phyloP scores from a whole-genome alignment of 64 coral and sea anemone genomes.

The Catalaphyllia jardinei region DNA sequence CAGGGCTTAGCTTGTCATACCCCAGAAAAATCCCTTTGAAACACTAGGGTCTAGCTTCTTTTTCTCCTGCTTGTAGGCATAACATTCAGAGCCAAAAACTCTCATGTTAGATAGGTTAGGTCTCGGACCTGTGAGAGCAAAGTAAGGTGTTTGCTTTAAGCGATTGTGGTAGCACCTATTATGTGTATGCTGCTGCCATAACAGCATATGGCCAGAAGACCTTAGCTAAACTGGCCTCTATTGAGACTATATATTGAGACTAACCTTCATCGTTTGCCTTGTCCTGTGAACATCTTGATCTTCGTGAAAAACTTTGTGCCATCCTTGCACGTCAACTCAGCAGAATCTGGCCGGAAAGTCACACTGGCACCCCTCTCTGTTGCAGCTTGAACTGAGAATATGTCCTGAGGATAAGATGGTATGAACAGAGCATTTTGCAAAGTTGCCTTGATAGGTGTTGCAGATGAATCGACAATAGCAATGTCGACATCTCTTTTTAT shows the following conservation, averaged over 20 bases:
- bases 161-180: slow-evolving; percentile 14
- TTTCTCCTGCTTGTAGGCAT: slow-evolving; percentile 1
- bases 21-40: slow-evolving; percentile 42
- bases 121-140: slow-evolving; percentile 6
- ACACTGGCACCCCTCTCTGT: slow-evolving; percentile 61
- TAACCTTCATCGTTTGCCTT: too few relatives aligned
- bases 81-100: slow-evolving; percentile 19
- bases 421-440: neutral
- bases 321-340: slow-evolving; percentile 59
- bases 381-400: slow-evolving; percentile 77
- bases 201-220: slow-evolving; percentile 51
- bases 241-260: too few relatives aligned
- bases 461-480: neutral
- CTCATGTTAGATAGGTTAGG: slow-evolving; percentile 28
- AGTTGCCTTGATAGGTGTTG: neutral
- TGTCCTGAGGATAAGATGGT: slow-evolving; percentile 37
- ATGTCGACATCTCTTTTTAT: neutral
- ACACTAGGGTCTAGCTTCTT: slow-evolving; percentile 36
- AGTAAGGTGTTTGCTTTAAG: slow-evolving; percentile 20
- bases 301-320: slow-evolving; percentile 76
- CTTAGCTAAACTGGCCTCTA: slow-evolving; percentile 3
- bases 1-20: neutral
- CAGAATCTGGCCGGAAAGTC: slow-evolving; percentile 47
- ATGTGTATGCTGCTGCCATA: slow-evolving; percentile 8
- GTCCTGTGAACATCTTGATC: too few relatives aligned